Conservation (phyloP, 2,797 vertebrate species). For the Botia kubotai region DNA sequence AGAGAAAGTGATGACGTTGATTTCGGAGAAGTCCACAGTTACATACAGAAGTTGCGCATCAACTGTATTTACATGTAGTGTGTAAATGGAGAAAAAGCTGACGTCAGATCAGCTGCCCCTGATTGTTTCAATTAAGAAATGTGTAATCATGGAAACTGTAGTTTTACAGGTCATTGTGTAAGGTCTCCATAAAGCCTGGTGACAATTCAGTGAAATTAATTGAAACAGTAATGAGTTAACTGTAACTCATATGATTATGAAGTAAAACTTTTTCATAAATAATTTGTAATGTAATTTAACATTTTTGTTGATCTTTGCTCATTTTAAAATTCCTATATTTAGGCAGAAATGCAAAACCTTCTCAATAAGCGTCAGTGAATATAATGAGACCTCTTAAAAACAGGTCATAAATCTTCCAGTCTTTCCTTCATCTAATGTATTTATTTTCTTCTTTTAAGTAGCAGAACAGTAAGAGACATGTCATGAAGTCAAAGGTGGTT, state of each 20-base stretch:
- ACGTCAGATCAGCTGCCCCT: background rate
- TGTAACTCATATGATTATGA: too few species aligned
- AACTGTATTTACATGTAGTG: background rate
- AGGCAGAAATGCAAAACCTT: background rate
- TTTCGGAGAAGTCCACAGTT: background rate
- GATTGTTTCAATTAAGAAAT: background rate
- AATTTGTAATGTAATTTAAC: background rate
- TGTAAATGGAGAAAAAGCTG: background rate
- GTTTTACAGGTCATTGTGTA: conserved; percentile 1
- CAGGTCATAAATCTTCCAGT: background rate
- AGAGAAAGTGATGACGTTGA: background rate
- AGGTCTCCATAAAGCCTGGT: background rate
- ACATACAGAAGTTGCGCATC: background rate
- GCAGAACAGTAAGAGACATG: background rate
- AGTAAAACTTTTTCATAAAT: background rate
- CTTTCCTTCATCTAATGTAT: conserved; percentile 20
- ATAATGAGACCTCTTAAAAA: background rate
- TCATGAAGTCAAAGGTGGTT: conserved; percentile 33
- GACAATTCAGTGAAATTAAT: background rate
- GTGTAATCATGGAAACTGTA: background rate
- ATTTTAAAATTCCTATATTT: background rate
- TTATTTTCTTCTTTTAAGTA: conserved; percentile 12
- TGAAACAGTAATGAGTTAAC: background rate
- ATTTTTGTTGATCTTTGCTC: too few species aligned
- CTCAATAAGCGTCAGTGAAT: background rate